These are phyloP conservation scores for Tapera naevia DNA, from an alignment of 2,797 vertebrate species.

Conservation along the genomic window DNA sequence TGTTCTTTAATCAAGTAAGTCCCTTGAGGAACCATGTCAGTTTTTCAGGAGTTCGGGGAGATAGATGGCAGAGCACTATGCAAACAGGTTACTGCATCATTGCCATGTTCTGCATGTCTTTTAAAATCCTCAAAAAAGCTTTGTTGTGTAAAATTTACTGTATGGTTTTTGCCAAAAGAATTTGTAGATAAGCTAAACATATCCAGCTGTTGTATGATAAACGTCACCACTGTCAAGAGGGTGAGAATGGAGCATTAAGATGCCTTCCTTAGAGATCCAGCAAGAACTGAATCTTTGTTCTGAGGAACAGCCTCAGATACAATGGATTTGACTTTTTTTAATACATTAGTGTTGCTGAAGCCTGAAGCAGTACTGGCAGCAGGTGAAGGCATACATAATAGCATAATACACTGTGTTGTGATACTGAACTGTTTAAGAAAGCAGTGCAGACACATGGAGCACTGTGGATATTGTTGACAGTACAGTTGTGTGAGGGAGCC, in stretches of 20 bases:
- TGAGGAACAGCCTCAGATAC: not conserved
- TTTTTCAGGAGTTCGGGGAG: conserved; percentile 19
- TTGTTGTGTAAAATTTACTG: not conserved
- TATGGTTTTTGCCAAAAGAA: not conserved
- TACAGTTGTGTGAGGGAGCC: not conserved
- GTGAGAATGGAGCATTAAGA: not conserved
- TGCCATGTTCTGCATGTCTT: not conserved
- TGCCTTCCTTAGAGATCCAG: not conserved
- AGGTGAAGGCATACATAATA: not conserved
- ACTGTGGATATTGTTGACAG: not conserved
- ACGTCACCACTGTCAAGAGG: not conserved
- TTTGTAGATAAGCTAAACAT: not conserved
- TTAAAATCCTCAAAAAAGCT: not conserved
- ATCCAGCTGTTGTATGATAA: not conserved
- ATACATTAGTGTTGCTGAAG: not conserved
- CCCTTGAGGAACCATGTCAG: not conserved
- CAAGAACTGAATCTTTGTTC: not conserved
- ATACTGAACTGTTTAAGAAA: not conserved
- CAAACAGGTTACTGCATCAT: conserved; percentile 6
- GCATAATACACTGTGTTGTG: not conserved
- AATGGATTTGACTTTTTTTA: not conserved
- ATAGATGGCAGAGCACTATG: not conserved
- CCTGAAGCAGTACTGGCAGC: not conserved
- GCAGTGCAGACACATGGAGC: not conserved
- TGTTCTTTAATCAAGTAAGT: conserved; percentile 50